These are phyloP conservation scores for Idaea dimidiata DNA, from an alignment of 2,888 invertebrate species.

Conservation along the genomic window DNA sequence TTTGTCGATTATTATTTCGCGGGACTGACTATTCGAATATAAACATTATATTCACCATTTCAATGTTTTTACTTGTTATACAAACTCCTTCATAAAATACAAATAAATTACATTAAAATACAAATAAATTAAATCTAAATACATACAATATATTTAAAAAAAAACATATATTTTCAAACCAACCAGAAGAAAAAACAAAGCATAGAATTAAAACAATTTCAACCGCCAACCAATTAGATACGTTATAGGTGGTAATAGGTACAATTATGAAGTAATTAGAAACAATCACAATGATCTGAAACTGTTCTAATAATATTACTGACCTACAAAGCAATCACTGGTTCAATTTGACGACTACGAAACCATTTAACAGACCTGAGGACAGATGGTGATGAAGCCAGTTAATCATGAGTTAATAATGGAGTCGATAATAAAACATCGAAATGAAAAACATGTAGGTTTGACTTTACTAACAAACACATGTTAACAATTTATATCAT, in stretches of 20 bases:
- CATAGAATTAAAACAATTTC: background rate
- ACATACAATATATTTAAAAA: too few relatives aligned
- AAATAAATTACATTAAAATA: too few relatives aligned
- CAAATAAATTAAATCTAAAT: too few relatives aligned
- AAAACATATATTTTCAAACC: too few relatives aligned
- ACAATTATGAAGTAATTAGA: slow-evolving; percentile 4
- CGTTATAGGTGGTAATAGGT: background rate
- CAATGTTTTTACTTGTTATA: too few relatives aligned
- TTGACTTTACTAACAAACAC: too few relatives aligned
- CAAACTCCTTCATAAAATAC: too few relatives aligned
- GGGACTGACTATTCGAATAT: too few relatives aligned
- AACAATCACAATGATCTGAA: slow-evolving; percentile 33
- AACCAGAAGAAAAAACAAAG: background rate
- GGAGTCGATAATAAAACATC: slow-evolving; percentile 7
- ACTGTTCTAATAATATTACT: slow-evolving; percentile 63
- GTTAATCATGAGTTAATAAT: slow-evolving; percentile 8
- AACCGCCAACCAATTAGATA: slow-evolving; percentile 14
- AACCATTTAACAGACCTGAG: slow-evolving; percentile 75
- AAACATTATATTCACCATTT: too few relatives aligned
- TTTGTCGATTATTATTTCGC: too few relatives aligned
- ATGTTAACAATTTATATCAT: too few relatives aligned
- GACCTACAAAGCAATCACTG: slow-evolving; percentile 77
- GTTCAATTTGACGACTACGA: slow-evolving; percentile 71
- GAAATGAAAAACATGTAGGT: background rate
- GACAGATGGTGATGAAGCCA: slow-evolving; percentile 48